Evolutionary conservation across 2,113 vertebrate species (phyloP).

Genomic region (Elanus axillaris): DNA sequence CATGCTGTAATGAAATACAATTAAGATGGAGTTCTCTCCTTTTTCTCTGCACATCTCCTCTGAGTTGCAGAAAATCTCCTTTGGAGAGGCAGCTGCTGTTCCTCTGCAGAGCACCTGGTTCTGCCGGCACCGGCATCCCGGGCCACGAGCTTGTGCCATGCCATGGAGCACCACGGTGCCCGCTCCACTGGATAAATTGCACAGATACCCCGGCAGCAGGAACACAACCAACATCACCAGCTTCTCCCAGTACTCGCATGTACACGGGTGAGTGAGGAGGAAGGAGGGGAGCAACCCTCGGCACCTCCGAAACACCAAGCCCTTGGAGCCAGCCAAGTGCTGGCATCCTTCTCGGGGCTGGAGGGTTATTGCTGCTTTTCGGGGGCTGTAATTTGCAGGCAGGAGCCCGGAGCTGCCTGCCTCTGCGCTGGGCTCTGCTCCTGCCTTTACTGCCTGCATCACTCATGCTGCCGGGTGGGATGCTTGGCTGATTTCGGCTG

Average conservation of each 20-base stretch:
- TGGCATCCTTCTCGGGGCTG: neutral
- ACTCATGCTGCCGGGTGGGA: neutral
- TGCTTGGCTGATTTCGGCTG: neutral
- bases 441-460: neutral
- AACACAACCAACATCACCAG: neutral
- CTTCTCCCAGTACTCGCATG: neutral
- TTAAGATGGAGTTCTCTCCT: neutral
- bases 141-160: fast-evolving
- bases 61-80: neutral
- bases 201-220: neutral
- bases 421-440: neutral
- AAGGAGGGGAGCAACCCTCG: neutral
- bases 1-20: neutral
- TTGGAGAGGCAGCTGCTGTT: neutral
- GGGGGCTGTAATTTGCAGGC: neutral
- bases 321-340: neutral
- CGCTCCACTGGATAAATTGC: fast-evolving
- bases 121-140: fast-evolving
- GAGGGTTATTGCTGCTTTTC: neutral
- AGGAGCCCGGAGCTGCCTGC: neutral
- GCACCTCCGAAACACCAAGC: neutral
- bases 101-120: neutral
- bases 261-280: fast-evolving
- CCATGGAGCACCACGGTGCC: no score
- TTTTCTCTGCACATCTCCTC: neutral